Base-by-base conservation (phyloP, 2,113 vertebrate genomes). In the Mixornis gularis region DNA sequence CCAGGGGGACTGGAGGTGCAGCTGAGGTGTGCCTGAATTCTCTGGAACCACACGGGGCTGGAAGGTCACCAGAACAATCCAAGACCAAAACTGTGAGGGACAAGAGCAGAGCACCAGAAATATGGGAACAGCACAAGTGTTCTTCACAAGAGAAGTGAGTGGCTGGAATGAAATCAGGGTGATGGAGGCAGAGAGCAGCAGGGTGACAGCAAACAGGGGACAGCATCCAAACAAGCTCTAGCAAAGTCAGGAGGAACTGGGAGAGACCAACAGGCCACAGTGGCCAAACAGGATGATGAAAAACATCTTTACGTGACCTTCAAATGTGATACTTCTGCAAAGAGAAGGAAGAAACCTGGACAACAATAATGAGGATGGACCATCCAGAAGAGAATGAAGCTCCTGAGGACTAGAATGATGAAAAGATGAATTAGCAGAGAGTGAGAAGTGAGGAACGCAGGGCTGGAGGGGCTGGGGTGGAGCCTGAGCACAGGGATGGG, bases 201-300 rank as follows among this genome's bases (percentile, higher is more conserved):
- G 0, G n/a, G 65, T 6, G 49, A 44, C 63, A 34, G 36, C 46
- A 11, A 38, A 19, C 0, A 2, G 68, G 64, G 16, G 63, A 44
- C 64, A 73, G 34, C 55, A 59, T 2, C 79, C 71, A 25, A 27
- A 79, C 2, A 14, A 41, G 24, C 44, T 21, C 41, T 0, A 26
- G 55, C n/a, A 52, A 71, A 68, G 16, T 3, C 30, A 13, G 52
- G 26, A 32, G 12, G 13, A 81, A 21, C 29, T 19, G 52, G 51
- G 24, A 20, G 66, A 36, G 52, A n/a, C 12, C 11, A 2, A 7
- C 0, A 0, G 55, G 22, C 22, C 7, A 6, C 0, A 1, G 6
- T 71, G 70, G 65, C 19, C 55, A 48, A 58, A 17, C 3, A 2
- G 0, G n/a, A n/a, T 0, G 0, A 4, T 9, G 41, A 27, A 18